These are phyloP conservation scores for Cyanocitta stelleri DNA, from an alignment of 2,113 vertebrate genomes.

Conservation along the genomic window DNA sequence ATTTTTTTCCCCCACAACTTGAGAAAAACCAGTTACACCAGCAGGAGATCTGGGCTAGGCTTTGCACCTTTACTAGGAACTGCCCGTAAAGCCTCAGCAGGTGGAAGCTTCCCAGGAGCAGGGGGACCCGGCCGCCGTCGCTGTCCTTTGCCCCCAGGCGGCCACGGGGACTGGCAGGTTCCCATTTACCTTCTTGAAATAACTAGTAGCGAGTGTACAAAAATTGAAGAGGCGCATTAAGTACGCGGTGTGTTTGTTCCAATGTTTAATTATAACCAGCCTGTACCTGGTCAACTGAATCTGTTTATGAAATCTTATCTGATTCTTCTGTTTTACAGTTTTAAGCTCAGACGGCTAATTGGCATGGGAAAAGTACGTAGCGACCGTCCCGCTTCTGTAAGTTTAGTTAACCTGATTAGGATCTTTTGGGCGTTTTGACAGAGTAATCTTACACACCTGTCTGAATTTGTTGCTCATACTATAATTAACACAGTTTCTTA, in stretches of 20 bases:
- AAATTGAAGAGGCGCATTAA: rapidly evolving
- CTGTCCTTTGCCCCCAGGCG: neutral
- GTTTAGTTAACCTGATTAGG: neutral
- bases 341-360: neutral
- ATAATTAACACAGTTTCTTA: neutral
- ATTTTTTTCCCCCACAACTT: neutral
- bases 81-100: neutral
- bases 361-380: neutral
- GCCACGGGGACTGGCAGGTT: rapidly evolving
- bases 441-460: neutral
- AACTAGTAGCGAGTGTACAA: rapidly evolving
- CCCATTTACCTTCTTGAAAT: neutral
- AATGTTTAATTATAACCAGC: neutral
- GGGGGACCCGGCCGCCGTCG: rapidly evolving
- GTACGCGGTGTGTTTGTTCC: neutral
- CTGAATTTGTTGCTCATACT: neutral
- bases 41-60: no score
- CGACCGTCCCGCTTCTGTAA: neutral
- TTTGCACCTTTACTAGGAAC: neutral
- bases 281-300: neutral
- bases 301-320: neutral
- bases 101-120: neutral
- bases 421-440: neutral
- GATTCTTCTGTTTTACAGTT: neutral
- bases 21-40: rapidly evolving